phyloP scores from a whole-genome alignment of 2,797 vertebrate genomes.

The Kryptopterus vitreolus region DNA sequence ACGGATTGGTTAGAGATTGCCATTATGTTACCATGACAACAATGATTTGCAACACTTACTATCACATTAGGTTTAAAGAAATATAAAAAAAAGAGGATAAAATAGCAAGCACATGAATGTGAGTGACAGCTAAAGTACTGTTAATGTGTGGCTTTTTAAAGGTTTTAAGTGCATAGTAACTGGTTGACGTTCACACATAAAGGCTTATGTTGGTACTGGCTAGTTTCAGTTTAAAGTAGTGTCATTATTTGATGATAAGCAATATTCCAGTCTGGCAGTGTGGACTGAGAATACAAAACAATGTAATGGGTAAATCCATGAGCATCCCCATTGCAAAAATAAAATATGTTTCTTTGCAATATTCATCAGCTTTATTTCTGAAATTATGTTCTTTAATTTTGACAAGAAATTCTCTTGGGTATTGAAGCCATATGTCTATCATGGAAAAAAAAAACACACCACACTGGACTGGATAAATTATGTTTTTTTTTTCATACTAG shows the following conservation, averaged over 20 bases:
- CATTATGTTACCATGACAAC: conserved; percentile 68
- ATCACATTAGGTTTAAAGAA: conserved; percentile 16
- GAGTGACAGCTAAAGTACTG: conserved; percentile 37
- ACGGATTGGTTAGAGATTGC: conserved; percentile 56
- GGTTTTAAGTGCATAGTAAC: conserved; percentile 36
- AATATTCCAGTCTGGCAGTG: conserved; percentile 20
- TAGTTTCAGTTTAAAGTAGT: conserved; percentile 26
- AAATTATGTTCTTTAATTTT: not conserved
- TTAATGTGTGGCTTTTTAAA: conserved; percentile 18
- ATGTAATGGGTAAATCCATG: not conserved
- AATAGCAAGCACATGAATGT: conserved; percentile 27
- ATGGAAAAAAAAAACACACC: not conserved
- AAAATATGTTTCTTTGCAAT: not conserved
- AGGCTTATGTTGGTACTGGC: conserved; percentile 21
- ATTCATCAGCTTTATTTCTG: not conserved
- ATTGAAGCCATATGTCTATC: conserved; percentile 17
- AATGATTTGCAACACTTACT: conserved; percentile 54
- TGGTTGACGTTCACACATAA: conserved; percentile 28
- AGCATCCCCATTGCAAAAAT: not conserved
- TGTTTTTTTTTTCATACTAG: not conserved
- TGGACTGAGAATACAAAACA: conserved; percentile 22
- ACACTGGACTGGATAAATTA: not conserved
- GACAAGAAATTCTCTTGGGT: not conserved
- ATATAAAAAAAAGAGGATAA: conserved; percentile 16
- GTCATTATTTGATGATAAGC: conserved; percentile 42